A percentile compares a stretch with the other conserved stretches of the same genome.
Conservation (phyloP, 2,113 vertebrate species). For the human region DNA sequence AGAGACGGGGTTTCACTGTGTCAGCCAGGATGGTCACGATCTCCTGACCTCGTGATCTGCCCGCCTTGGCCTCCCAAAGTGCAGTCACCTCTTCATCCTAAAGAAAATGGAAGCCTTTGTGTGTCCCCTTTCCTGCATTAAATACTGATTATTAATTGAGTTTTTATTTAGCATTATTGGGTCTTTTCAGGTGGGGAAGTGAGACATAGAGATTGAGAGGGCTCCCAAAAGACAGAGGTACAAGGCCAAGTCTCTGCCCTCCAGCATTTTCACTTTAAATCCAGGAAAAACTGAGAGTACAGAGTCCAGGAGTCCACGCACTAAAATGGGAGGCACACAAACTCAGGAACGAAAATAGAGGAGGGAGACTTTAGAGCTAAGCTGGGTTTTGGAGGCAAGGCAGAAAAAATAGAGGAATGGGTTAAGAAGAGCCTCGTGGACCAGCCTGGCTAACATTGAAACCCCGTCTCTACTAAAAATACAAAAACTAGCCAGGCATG, state of each 20-base stretch:
- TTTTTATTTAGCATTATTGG: background rate
- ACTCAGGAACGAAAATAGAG: background rate
- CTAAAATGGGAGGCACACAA: background rate
- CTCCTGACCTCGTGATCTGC: no score
- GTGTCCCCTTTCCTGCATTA: background rate
- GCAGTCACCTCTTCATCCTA: background rate
- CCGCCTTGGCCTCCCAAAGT: no score
- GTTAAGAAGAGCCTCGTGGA: background rate
- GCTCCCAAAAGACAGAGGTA: background rate
- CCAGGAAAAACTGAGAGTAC: background rate
- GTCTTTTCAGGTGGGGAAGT: background rate
- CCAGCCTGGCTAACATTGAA: no score
- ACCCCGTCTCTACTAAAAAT: no score
- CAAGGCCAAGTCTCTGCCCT: background rate
- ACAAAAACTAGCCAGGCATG: no score
- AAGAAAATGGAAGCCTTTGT: background rate
- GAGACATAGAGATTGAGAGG: background rate
- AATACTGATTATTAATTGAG: background rate
- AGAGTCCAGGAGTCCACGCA: background rate
- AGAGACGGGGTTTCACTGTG: no score
- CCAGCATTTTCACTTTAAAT: slow-evolving; percentile 1
- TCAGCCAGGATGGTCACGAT: no score
- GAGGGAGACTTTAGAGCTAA: background rate
- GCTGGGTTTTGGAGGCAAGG: background rate
- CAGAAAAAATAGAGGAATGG: background rate